These are phyloP conservation scores for Rhopilema esculentum DNA, from an alignment of 30 jellyfish, hydroid and myxozoan genomes.

Conservation along the genomic window DNA sequence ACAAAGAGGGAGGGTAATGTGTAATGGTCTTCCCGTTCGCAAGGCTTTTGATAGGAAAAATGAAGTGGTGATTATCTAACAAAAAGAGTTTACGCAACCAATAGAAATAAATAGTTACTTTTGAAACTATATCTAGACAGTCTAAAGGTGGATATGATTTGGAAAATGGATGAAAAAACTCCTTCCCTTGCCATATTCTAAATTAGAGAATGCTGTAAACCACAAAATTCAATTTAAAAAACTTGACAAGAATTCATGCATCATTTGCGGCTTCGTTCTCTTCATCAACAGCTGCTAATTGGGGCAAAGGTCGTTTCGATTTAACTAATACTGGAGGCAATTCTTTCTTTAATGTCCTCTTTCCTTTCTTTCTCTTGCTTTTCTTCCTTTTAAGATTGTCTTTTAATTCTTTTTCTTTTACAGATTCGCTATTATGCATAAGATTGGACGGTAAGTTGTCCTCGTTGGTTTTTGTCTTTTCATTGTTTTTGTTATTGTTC, in stretches of 20 bases:
- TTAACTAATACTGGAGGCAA: slow-evolving; percentile 10
- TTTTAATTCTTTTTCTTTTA: slow-evolving; percentile 53
- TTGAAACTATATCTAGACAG: no score
- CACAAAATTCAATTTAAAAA: no score
- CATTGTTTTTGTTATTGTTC: not conserved
- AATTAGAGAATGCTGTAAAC: not conserved
- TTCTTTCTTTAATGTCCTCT: not conserved
- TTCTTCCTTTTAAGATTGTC: slow-evolving; percentile 41
- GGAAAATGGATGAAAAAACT: no score
- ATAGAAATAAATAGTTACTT: no score
- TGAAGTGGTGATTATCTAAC: no score
- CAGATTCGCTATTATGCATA: slow-evolving; percentile 53
- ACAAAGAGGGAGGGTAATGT: no score
- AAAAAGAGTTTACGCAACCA: no score
- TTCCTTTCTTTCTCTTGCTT: not conserved
- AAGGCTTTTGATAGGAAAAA: no score
- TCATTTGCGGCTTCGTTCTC: not conserved
- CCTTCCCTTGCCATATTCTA: no score
- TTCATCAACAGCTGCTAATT: slow-evolving; percentile 13
- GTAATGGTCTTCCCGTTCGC: no score
- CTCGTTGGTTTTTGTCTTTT: not conserved
- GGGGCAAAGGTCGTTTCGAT: slow-evolving; percentile 19
- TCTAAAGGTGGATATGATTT: no score
- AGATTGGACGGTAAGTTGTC: slow-evolving; percentile 15
- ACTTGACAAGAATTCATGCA: not conserved